These are phyloP conservation scores for Monarcha castaneiventris DNA, from an alignment of 2,113 vertebrate genomes.

Conservation along the genomic window DNA sequence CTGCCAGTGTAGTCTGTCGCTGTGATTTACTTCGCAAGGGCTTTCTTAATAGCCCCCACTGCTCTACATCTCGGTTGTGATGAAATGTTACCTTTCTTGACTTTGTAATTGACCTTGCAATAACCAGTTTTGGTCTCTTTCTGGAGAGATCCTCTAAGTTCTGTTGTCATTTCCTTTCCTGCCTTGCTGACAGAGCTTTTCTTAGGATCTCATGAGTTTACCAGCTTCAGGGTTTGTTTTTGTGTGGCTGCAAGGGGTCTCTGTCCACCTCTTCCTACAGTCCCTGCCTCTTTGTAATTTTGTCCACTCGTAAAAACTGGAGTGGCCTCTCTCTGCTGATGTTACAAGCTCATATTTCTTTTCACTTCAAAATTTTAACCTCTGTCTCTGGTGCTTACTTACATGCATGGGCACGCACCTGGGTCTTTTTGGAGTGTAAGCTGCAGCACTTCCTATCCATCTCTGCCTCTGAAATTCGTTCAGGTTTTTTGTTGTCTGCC, in stretches of 20 bases:
- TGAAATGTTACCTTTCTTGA: neutral
- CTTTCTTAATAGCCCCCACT: neutral
- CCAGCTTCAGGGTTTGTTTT: neutral
- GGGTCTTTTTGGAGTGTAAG: neutral
- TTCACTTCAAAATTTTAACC: neutral
- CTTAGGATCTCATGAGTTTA: fast-evolving
- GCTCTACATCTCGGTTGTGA: neutral
- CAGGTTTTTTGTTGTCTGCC: neutral
- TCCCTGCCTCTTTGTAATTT: neutral
- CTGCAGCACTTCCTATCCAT: neutral
- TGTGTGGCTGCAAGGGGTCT: neutral
- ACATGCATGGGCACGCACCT: neutral
- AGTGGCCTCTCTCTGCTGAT: neutral
- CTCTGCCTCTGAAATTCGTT: neutral
- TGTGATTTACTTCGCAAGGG: neutral
- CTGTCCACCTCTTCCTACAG: neutral
- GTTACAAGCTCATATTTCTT: neutral
- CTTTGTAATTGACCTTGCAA: neutral
- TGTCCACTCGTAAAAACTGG: neutral
- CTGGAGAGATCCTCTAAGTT: neutral
- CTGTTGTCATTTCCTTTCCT: neutral
- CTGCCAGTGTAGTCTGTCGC: neutral
- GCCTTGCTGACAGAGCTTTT: neutral
- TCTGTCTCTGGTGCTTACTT: neutral
- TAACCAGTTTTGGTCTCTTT: neutral